Conservation (phyloP, 2,113 vertebrate species). For the Mesocricetus auratus region DNA sequence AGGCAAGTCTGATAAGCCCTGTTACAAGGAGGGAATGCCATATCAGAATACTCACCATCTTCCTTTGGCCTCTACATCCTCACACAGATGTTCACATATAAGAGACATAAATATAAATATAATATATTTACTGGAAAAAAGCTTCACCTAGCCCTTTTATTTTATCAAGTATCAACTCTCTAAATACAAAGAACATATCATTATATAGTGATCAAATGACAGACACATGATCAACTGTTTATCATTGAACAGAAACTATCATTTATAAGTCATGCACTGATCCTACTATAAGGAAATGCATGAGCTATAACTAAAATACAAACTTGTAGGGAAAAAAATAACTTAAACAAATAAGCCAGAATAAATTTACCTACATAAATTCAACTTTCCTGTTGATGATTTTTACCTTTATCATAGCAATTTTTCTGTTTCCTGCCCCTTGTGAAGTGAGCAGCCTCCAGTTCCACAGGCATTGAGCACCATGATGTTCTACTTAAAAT, state of each 20-base stretch:
- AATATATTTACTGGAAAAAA: not conserved
- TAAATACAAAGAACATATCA: not conserved
- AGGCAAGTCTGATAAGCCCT: not conserved
- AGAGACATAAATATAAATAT: not conserved
- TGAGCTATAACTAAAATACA: not conserved
- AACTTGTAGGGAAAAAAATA: constrained; percentile 21
- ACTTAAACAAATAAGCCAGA: not conserved
- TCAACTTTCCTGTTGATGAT: not conserved
- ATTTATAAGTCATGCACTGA: not conserved
- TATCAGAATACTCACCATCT: no score
- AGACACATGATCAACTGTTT: not conserved
- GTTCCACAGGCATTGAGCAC: not conserved
- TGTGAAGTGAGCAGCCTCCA: not conserved
- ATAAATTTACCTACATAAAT: not conserved
- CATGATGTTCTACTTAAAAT: not conserved
- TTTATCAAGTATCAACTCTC: not conserved
- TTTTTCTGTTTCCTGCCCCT: not conserved
- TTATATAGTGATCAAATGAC: not conserved
- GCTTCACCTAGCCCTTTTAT: not conserved
- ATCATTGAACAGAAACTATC: not conserved
- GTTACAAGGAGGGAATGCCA: not conserved
- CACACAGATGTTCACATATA: not conserved
- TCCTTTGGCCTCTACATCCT: not conserved
- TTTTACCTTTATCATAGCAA: not conserved
- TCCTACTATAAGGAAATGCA: not conserved